Percentiles rank a stretch among this genome's conserved stretches.
Conservation (phyloP, 2,888 invertebrate species). For the Noctua pronuba region DNA sequence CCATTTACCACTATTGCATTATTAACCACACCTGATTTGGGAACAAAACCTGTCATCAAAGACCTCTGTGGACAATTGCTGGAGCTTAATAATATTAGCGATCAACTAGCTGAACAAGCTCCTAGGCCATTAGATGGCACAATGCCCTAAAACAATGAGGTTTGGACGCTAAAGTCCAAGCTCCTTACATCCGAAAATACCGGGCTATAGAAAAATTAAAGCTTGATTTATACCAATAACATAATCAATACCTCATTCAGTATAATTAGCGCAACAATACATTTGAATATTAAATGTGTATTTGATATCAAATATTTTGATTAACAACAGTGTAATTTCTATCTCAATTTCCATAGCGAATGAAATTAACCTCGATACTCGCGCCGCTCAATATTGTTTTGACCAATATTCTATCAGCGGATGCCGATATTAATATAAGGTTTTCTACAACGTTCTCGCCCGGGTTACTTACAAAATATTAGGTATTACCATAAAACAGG, state of each 20-base stretch:
- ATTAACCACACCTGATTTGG: slow-evolving; percentile 50
- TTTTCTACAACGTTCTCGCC: slow-evolving; percentile 49
- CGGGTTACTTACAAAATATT: slow-evolving; percentile 64
- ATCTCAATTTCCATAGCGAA: slow-evolving; percentile 39
- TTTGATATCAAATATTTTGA: slow-evolving; percentile 31
- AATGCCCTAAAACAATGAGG: slow-evolving; percentile 32
- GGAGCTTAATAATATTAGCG: slow-evolving; percentile 59
- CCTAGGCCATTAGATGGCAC: slow-evolving; percentile 35
- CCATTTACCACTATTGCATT: slow-evolving; percentile 44
- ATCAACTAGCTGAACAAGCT: slow-evolving; percentile 59
- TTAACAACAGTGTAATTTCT: slow-evolving; percentile 33
- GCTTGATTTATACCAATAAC: not conserved
- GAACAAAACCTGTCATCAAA: slow-evolving; percentile 60
- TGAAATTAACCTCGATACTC: slow-evolving; percentile 52
- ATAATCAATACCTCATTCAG: not conserved
- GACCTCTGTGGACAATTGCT: slow-evolving; percentile 48
- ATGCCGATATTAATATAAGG: slow-evolving; percentile 58
- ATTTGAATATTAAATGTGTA: slow-evolving; percentile 27
- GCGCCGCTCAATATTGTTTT: slow-evolving; percentile 39
- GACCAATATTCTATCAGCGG: slow-evolving; percentile 51
- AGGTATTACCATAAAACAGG: slow-evolving; percentile 69
- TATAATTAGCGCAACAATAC: slow-evolving; percentile 28
- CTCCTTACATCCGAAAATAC: slow-evolving; percentile 6
- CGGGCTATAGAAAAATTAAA: not conserved
- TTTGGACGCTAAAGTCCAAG: not conserved